Evolutionary conservation across 2,888 invertebrate species (phyloP), one percentile per base, ranked within the genome.

Genomic region (Monochamus alternatus): DNA sequence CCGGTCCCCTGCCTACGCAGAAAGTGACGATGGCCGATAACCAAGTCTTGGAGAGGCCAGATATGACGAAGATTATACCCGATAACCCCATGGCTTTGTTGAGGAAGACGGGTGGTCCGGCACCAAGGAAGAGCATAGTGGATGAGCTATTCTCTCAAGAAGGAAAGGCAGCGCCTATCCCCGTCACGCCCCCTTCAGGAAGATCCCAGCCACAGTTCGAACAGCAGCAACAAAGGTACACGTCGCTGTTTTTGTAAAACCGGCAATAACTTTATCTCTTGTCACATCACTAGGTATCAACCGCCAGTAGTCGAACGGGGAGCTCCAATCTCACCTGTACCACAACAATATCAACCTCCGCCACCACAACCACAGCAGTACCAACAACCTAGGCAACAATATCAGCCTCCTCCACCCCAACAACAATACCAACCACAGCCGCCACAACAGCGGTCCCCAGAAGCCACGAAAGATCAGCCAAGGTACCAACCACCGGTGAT

Each of bases 11-110:
- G 73, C 91, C 92, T 51, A 90, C 87, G 82, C 81, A 89, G 88
- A 86, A 91, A 89, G 85, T 90, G 87, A 83, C 89, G 82, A 85
- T 89, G 75, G 82, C 87, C 82, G 92, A 78, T 89, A 85, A 85
- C 67, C 91, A 81, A 86, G 90, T 88, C 87, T 89, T 87, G n/a
- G 90, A 93, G 87, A 89, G 94, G 76, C 94, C 94, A 22, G 94
- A 94, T 89, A 94, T 94, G 83, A 94, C 94, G 30, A 87, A 87
- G 70, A 89, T 89, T 63, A 94, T 94, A 66, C 94, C 94, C 7
- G 91, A 93, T 78, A 94, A 94, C 86, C 94, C 94, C 0, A 94
- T 94, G 87, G 92, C 93, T 38, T 90, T 92, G 89, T 87, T 94
- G 78, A 90, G 93, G 80, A 94, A 93, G 89, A 93, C 94, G 3